Conservation (phyloP, 1,140 invertebrate genomes). For the Eumaeus atala region DNA sequence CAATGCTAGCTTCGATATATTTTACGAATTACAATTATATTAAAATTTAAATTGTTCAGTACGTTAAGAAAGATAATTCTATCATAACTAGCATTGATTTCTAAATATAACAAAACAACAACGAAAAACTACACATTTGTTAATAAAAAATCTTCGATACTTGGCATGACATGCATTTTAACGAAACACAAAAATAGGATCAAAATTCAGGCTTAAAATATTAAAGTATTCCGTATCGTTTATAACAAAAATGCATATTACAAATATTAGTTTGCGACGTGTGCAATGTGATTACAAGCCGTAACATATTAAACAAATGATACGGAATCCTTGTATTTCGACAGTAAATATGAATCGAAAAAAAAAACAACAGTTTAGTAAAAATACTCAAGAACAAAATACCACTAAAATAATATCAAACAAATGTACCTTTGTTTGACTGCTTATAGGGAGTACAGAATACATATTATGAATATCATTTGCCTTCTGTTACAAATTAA, state of each 20-base stretch:
- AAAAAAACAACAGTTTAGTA: background rate
- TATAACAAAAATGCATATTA: background rate
- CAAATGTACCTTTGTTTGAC: constrained; percentile 19
- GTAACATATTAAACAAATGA: background rate
- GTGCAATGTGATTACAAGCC: constrained; percentile 12
- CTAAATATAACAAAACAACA: constrained; percentile 23
- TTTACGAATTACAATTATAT: background rate
- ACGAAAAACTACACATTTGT: constrained; percentile 16
- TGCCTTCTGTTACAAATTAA: constrained; percentile 16
- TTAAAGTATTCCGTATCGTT: constrained; percentile 17
- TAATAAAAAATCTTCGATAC: constrained; percentile 18
- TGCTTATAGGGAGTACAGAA: constrained; percentile 8
- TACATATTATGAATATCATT: constrained; percentile 13
- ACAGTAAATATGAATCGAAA: background rate
- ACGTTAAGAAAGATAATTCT: too few relatives aligned
- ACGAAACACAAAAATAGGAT: background rate
- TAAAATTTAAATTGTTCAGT: background rate
- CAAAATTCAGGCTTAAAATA: constrained; percentile 31
- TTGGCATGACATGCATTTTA: constrained; percentile 36
- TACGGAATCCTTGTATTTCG: constrained; percentile 8
- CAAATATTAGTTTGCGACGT: constrained; percentile 6
- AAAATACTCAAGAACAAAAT: constrained; percentile 1
- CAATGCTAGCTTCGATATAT: background rate
- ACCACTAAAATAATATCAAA: constrained; percentile 18
- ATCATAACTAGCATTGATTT: too few relatives aligned